Conservation (phyloP, 2,113 vertebrate species). For the Smithornis capensis region DNA sequence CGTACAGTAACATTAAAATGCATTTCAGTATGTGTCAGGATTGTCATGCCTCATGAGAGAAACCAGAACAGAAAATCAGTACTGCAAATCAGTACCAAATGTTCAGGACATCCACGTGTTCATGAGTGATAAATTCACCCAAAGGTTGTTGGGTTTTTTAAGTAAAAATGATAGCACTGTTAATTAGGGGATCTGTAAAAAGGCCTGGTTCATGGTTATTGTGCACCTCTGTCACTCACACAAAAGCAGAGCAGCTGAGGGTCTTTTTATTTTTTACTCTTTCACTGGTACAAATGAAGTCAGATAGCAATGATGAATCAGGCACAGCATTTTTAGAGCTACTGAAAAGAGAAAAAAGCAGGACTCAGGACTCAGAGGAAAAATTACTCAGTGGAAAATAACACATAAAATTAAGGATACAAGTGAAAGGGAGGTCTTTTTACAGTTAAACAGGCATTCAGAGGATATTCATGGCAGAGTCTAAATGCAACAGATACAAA, state of each 20-base stretch:
- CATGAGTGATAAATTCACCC: background rate
- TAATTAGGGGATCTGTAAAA: background rate
- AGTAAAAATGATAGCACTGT: background rate
- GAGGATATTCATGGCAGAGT: background rate
- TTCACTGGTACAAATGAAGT: background rate
- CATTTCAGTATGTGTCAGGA: background rate
- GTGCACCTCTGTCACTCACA: background rate
- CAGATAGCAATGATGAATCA: background rate
- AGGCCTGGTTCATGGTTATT: background rate
- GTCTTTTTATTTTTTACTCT: background rate
- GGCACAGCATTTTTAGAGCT: background rate
- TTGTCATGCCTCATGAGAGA: background rate
- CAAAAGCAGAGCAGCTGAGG: background rate
- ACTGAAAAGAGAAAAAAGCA: background rate
- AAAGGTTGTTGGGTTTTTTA: background rate
- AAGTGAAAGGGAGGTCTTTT: background rate
- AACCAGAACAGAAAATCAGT: background rate
- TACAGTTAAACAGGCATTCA: background rate
- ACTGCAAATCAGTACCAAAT: background rate
- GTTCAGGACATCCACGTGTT: background rate
- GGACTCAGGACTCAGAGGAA: background rate
- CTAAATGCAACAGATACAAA: background rate
- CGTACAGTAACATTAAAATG: background rate
- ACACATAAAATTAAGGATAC: background rate
- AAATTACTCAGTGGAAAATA: background rate